Base-by-base conservation (phyloP, 2,113 vertebrate species). In the Paralichthys olivaceus region DNA sequence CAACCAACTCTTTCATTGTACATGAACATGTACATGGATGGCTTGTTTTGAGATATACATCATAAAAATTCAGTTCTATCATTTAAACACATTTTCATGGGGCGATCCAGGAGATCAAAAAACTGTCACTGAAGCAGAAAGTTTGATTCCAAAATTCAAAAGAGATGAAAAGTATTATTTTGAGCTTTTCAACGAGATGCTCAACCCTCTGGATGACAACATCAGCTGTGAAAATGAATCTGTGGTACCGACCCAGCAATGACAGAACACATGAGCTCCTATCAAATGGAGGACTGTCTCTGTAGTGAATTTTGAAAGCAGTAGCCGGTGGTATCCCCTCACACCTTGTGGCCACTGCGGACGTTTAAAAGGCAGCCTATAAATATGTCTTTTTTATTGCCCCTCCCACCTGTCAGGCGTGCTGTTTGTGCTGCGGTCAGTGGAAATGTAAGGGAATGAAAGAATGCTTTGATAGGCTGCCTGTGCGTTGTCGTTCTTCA, bases 381-480 rank as follows among this genome's bases (percentile, higher is more conserved):
- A 55, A 61, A 49, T 64, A 17, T 20, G n/a, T 22, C 34, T 65
- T 72, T 83, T 60, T 57, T 45, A 64, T 47, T 64, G 22, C 22
- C 7, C 45, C 60, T 79, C 19, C 64, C 45, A 69, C 59, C 69
- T 72, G 84, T 51, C 72, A 67, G 63, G 65, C 58, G 60, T 34
- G 37, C 59, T 73, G 72, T 74, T 76, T 75, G 77, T 66, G 73
- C 81, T 40, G 67, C 14, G 72, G 83, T 83, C 83, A 77, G 81
- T 79, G 68, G 70, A 66, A 86, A 83, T 85, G 77, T 29, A 43
- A 65, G 59, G 64, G 59, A 87, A 84, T 90, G 86, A 89, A 91
- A 83, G 83, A 77, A 84, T 34, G 77, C 86, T 89, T 89, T 90
- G 91, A 91, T 84, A 79, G 74, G 74, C 83, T 84, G 78, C 68